Percentiles rank a stretch among this genome's conserved stretches.
These are phyloP conservation scores for Peromyscus polionotus DNA, from an alignment of 2,113 vertebrate genomes.

Conservation along the genomic window DNA sequence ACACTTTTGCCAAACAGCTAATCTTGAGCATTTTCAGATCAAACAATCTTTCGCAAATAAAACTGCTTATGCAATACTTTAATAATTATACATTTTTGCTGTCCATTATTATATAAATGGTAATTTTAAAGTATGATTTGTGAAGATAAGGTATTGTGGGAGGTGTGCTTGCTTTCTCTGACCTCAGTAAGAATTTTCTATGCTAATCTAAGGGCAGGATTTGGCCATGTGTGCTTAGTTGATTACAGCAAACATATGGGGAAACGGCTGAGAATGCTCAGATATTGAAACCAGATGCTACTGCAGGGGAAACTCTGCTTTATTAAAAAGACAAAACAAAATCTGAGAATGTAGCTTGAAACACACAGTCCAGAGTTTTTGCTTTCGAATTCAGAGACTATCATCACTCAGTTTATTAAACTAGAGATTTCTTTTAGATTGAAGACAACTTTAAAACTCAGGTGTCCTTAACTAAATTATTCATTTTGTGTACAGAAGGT, in stretches of 20 bases:
- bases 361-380: conserved; percentile 63
- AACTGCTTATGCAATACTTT: conserved; percentile 17
- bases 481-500: background rate
- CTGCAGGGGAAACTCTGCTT: conserved; percentile 78
- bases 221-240: conserved; percentile 70
- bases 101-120: background rate
- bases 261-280: conserved; percentile 73
- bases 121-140: background rate
- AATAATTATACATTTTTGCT: background rate
- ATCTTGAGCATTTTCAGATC: background rate
- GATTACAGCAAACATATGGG: conserved; percentile 75
- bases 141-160: background rate
- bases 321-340: conserved; percentile 81
- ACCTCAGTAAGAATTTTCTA: conserved; percentile 5
- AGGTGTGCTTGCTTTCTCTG: background rate
- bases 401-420: background rate
- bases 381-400: conserved; percentile 4
- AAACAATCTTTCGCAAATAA: background rate
- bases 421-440: background rate
- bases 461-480: conserved; percentile 18
- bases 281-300: conserved; percentile 84
- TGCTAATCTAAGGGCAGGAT: conserved; percentile 64
- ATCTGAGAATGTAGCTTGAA: conserved; percentile 76
- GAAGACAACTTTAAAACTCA: conserved; percentile 27
- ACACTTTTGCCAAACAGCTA: background rate